phyloP scores from a whole-genome alignment of 1,140 invertebrate genomes.

The Hycleus cichorii region DNA sequence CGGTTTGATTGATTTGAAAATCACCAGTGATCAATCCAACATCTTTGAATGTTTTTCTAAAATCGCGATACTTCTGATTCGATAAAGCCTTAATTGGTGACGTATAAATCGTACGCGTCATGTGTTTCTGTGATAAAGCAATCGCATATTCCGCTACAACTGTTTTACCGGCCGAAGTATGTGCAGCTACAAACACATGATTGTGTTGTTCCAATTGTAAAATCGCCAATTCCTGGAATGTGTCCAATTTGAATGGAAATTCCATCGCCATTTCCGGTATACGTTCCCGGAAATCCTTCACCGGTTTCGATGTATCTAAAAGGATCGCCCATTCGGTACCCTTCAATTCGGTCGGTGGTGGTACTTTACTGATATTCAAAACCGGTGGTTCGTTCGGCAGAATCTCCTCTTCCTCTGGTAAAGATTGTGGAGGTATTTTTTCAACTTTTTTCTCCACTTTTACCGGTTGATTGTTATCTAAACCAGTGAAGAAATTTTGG shows the following conservation, averaged over 20 bases:
- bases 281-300: constrained; percentile 73
- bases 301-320: constrained; percentile 70
- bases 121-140: constrained; percentile 85
- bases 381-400: constrained; percentile 29
- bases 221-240: constrained; percentile 95
- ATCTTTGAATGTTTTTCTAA: constrained; percentile 85
- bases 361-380: constrained; percentile 22
- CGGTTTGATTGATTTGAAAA: constrained; percentile 89
- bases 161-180: constrained; percentile 98
- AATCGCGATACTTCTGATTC: constrained; percentile 98
- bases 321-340: constrained; percentile 78
- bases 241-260: constrained; percentile 92
- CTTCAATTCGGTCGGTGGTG: constrained; percentile 16
- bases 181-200: constrained; percentile 97
- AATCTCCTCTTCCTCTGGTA: constrained; percentile 30
- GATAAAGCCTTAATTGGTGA: constrained; percentile 99
- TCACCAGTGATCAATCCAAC: constrained; percentile 95
- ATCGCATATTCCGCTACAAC: constrained; percentile 99
- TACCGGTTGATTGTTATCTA: neutral
- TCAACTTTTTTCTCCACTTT: neutral
- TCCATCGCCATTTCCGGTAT: constrained; percentile 79
- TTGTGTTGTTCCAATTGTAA: constrained; percentile 87
- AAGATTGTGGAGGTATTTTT: neutral
- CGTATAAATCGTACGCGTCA: constrained; percentile 95
- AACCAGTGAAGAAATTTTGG: constrained; percentile 27